Base-by-base conservation (phyloP, 2,113 vertebrate genomes). In the Macaca nemestrina region DNA sequence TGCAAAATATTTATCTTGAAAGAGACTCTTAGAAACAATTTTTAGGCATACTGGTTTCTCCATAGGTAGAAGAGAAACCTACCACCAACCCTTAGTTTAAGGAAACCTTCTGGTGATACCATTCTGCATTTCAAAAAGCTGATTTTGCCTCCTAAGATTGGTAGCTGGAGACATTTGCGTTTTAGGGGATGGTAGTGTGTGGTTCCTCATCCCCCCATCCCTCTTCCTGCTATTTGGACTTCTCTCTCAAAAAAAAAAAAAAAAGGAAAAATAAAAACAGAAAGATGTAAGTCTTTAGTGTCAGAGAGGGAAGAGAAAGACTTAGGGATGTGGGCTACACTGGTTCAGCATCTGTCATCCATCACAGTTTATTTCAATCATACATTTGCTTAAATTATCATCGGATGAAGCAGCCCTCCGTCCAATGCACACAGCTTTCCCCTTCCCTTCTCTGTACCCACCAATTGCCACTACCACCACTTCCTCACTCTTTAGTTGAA, bases 331-430 rank as follows among this genome's bases (percentile, higher is more conserved):
- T 12, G 80, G 79, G n/a, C 82, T 96, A 92, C 78, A 23, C 55
- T 93, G 68, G 22, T 90, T 97, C 94, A 96, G 93, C 87, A 13
- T 94, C 91, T 97, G 87, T 94, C 83, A 85, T 68, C 88, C 1
- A 11, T 93, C 95, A 93, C 43, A 78, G 94, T 98, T 97, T 96
- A 95, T 98, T 97, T 17, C 32, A 87, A 59, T 84, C 85, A 96
- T 88, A 90, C 93, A 85, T 97, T 92, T 97, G 95, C 96, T 97
- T 80, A 88, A 95, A 79, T 85, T 57, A 70, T 78, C 35, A 95
- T 76, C 94, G 89, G 72, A 90, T 50, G 59, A 78, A 96, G 80
- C 95, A 93, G 88, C 45, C 79, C 75, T 79, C 90, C 40, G 48
- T 38, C 16, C 84, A 55, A 55, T 8, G 55, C 18, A 52, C 25